These are phyloP conservation scores for Triops cancriformis DNA, from an alignment of 1,140 invertebrate species.

Conservation along the genomic window DNA sequence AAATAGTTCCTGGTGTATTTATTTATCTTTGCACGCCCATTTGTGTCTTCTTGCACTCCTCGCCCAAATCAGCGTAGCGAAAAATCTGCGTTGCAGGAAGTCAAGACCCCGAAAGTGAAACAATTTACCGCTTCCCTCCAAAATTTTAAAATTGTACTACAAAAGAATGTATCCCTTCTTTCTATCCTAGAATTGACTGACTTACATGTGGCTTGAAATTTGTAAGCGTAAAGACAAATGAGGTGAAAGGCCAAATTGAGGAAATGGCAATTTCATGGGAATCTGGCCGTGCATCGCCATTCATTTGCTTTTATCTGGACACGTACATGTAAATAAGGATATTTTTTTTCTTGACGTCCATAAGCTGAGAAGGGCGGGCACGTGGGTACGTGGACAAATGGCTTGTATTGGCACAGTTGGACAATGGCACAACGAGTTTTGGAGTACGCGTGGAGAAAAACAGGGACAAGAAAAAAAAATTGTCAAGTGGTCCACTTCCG, in stretches of 20 bases:
- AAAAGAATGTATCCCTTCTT: too few relatives aligned
- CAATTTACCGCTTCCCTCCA: too few relatives aligned
- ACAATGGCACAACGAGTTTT: background rate
- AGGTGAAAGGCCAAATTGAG: background rate
- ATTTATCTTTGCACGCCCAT: background rate
- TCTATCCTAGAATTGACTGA: background rate
- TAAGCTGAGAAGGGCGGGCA: background rate
- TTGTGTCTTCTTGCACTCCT: too few relatives aligned
- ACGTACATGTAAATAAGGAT: background rate
- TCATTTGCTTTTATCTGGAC: background rate
- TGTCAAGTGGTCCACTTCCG: background rate
- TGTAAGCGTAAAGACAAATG: conserved; percentile 6
- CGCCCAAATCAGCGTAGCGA: too few relatives aligned
- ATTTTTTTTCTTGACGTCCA: background rate
- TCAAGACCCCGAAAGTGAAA: too few relatives aligned
- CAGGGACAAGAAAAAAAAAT: background rate
- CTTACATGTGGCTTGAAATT: background rate
- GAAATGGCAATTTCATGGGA: conserved; percentile 10
- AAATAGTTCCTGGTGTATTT: background rate
- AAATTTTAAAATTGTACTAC: too few relatives aligned
- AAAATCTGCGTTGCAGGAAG: too few relatives aligned
- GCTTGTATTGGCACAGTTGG: background rate
- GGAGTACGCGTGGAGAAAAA: background rate
- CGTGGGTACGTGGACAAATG: background rate
- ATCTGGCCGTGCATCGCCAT: background rate